A percentile compares a stretch with the other conserved stretches of the same genome.
phyloP scores from a whole-genome alignment of 64 coral and sea anemone genomes.

The Montipora capricornis region DNA sequence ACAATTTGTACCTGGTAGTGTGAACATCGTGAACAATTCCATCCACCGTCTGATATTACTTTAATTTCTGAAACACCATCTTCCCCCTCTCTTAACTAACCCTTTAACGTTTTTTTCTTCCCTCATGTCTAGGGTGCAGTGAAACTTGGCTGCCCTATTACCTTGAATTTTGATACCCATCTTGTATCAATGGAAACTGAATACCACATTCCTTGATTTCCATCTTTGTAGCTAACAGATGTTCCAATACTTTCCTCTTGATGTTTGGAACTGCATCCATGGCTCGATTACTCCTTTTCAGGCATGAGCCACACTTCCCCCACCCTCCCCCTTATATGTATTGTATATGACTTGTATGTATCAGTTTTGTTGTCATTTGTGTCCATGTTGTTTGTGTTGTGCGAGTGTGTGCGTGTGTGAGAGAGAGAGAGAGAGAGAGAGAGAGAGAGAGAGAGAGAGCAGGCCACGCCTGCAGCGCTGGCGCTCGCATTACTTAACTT shows the following conservation, averaged over 20 bases:
- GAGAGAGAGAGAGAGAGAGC: neutral
- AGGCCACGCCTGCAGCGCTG: neutral
- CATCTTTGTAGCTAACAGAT: neutral
- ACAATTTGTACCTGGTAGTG: too few species aligned
- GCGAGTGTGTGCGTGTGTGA: neutral
- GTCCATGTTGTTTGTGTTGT: neutral
- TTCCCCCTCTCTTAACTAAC: neutral
- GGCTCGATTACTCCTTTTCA: neutral
- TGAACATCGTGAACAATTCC: too few species aligned
- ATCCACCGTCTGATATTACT: too few species aligned
- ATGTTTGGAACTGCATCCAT: neutral
- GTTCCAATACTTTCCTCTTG: neutral
- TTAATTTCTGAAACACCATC: neutral
- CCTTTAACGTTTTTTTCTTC: neutral
- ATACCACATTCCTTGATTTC: neutral
- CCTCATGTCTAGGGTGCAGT: neutral
- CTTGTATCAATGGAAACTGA: too few species aligned
- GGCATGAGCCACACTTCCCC: neutral
- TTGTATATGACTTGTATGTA: neutral
- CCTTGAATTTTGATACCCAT: neutral
- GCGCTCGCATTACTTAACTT: neutral
- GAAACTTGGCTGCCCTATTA: neutral
- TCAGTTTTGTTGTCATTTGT: neutral
- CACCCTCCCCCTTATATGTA: neutral
- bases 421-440: neutral